Conservation (phyloP, 2,113 vertebrate species). For the Etheostoma cragini region DNA sequence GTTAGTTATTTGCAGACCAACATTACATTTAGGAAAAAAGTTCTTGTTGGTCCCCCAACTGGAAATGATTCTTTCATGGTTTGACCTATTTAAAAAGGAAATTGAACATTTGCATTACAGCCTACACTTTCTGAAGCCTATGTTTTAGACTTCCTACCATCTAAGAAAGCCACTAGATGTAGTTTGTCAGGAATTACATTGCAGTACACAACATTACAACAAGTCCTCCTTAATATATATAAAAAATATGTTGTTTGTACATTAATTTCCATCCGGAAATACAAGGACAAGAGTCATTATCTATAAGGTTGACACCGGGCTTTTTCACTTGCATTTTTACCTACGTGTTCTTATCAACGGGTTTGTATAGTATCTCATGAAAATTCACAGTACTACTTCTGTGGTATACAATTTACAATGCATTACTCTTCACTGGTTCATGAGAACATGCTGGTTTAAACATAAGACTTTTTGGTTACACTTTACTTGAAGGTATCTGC, state of each 20-base stretch:
- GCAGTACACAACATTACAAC: background rate
- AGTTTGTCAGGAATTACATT: background rate
- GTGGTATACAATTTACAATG: no score
- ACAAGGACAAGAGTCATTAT: background rate
- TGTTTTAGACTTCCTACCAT: background rate
- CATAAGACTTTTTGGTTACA: no score
- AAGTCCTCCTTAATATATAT: background rate
- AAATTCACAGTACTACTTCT: no score
- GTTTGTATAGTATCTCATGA: no score
- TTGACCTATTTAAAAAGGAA: conserved; percentile 17
- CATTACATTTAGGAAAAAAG: conserved; percentile 42
- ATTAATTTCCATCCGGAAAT: background rate
- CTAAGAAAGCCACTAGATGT: background rate
- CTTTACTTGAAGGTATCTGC: no score
- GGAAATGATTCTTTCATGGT: conserved; percentile 25
- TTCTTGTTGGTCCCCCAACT: conserved; percentile 24
- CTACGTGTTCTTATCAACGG: no score
- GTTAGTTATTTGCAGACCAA: conserved; percentile 57
- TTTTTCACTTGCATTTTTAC: background rate
- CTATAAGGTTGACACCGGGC: background rate
- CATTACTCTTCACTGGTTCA: no score
- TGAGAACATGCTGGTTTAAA: background rate
- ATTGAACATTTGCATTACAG: conserved; percentile 1
- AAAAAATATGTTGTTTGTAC: background rate
- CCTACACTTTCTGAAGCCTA: background rate